phyloP scores from a whole-genome alignment of 2,113 vertebrate species.

The Phyllostomus hastatus region DNA sequence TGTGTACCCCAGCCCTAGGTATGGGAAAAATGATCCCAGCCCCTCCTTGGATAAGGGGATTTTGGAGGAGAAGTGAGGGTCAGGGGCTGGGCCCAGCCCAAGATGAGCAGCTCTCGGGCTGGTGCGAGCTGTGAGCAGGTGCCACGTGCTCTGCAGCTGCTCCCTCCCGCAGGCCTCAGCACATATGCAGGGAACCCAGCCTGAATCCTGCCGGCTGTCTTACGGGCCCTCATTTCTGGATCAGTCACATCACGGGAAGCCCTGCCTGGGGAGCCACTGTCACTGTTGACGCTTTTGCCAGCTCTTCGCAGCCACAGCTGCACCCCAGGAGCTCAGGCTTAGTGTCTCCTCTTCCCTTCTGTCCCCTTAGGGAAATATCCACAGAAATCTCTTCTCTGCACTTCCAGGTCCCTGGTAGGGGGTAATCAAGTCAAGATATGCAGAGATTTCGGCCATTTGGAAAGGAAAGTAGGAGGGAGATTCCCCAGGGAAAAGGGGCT shows the following conservation, averaged over 20 bases:
- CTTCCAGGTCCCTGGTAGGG: neutral
- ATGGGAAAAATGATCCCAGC: neutral
- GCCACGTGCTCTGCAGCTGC: neutral
- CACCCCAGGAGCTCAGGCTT: neutral
- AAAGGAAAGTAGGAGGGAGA: neutral
- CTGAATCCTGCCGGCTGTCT: neutral
- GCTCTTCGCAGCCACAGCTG: neutral
- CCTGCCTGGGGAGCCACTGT: neutral
- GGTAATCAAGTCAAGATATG: constrained; percentile 9
- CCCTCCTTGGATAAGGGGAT: neutral
- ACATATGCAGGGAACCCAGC: neutral
- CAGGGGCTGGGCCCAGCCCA: neutral
- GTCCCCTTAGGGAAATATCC: neutral
- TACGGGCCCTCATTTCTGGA: constrained; percentile 25
- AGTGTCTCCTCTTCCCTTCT: neutral
- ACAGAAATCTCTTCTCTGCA: neutral
- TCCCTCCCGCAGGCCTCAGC: neutral
- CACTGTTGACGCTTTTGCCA: constrained; percentile 1
- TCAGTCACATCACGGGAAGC: constrained; percentile 15
- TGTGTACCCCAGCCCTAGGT: neutral
- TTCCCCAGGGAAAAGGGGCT: neutral
- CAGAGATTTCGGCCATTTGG: constrained; percentile 26
- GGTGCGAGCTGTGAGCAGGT: neutral
- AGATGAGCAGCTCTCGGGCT: neutral
- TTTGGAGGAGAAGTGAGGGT: neutral